Conservation (phyloP, 2,113 vertebrate species). For the Odocoileus hemionus region DNA sequence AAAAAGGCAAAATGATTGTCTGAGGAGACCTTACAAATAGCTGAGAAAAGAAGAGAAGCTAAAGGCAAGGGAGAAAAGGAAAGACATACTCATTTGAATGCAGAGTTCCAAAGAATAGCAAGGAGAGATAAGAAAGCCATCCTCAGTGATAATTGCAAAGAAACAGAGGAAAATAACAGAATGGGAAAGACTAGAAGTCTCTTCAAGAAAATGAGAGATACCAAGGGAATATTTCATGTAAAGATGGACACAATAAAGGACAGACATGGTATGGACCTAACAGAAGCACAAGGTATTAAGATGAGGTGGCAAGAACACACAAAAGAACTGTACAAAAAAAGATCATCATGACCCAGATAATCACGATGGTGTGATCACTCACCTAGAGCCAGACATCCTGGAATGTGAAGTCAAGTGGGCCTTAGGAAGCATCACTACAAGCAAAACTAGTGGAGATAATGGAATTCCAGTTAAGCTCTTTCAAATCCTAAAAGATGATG, state of each 20-base stretch:
- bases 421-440: background rate
- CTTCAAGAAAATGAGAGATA: background rate
- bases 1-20: background rate
- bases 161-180: background rate
- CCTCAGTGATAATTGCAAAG: background rate
- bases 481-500: background rate
- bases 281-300: background rate
- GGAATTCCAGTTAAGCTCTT: background rate
- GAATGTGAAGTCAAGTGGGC: background rate
- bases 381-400: background rate
- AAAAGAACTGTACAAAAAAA: background rate
- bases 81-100: background rate
- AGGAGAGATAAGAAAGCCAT: background rate
- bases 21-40: background rate
- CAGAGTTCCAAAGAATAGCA: background rate
- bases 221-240: background rate
- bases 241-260: background rate
- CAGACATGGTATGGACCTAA: background rate
- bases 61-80: background rate
- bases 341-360: background rate
- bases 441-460: background rate
- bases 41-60: background rate
- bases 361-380: background rate
- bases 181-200: background rate
- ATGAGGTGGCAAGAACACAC: background rate